Conservation (phyloP, 2,888 invertebrate genomes). For the Eilema griseolum region DNA sequence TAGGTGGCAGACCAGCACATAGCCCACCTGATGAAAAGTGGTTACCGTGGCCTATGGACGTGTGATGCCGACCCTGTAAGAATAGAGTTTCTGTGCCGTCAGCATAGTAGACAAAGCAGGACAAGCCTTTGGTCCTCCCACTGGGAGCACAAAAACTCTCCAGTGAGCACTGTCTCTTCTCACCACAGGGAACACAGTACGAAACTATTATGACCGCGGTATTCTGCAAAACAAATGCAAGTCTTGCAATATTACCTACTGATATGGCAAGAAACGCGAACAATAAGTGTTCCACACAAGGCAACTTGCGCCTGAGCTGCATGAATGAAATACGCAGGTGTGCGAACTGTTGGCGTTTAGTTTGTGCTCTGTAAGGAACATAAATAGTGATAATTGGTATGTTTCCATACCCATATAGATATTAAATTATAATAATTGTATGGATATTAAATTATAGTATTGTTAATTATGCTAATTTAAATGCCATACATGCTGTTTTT, state of each 20-base stretch:
- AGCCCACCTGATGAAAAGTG: too few relatives aligned
- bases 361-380: neutral
- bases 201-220: too few relatives aligned
- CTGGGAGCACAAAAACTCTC: too few relatives aligned
- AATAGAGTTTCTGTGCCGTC: too few relatives aligned
- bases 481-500: neutral
- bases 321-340: constrained; percentile 76
- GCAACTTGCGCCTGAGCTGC: constrained; percentile 46
- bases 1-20: too few relatives aligned
- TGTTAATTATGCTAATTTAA: neutral
- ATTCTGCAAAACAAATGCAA: neutral
- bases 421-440: constrained; percentile 1
- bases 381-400: neutral
- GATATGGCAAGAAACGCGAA: constrained; percentile 1
- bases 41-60: too few relatives aligned
- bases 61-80: too few relatives aligned
- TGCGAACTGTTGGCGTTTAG: neutral
- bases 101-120: too few relatives aligned
- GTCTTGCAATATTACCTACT: constrained; percentile 9
- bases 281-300: constrained; percentile 46
- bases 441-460: neutral
- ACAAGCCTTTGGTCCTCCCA: too few relatives aligned
- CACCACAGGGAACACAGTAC: too few relatives aligned
- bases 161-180: too few relatives aligned
- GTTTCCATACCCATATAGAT: neutral